Conservation (phyloP, 2,113 vertebrate genomes). For the Phasianus colchicus region DNA sequence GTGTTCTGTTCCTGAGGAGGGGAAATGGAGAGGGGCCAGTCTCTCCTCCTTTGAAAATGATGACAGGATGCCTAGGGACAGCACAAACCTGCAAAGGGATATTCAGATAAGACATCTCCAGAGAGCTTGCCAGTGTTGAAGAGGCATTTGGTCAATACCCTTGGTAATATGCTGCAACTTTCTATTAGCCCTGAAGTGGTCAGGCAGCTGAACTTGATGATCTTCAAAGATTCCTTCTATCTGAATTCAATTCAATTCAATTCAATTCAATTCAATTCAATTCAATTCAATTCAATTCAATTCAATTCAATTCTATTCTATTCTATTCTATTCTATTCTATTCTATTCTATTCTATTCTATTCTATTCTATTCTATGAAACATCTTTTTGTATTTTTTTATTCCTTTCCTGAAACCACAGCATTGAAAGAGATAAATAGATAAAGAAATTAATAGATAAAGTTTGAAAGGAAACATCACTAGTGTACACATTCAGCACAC, state of each 20-base stretch:
- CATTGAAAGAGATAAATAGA: not conserved
- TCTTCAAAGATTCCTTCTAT: not conserved
- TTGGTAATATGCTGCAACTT: not conserved
- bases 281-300: no score
- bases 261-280: no score
- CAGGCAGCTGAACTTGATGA: not conserved
- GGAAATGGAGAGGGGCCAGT: not conserved
- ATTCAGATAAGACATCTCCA: no score
- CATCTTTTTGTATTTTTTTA: not conserved
- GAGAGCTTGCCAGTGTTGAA: not conserved
- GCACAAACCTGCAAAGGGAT: not conserved
- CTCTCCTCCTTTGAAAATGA: not conserved
- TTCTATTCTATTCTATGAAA: not conserved
- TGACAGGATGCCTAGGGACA: not conserved
- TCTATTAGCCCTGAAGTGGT: not conserved
- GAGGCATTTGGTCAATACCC: not conserved
- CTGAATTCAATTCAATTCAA: not conserved
- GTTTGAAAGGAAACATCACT: not conserved
- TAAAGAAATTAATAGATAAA: not conserved
- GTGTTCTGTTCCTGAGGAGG: not conserved
- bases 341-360: no score
- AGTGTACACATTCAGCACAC: not conserved
- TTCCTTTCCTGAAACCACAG: not conserved
- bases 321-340: no score
- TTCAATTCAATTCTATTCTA: no score